A percentile compares a stretch with the other conserved stretches of the same genome.
These are phyloP conservation scores for Sebastes diaconus DNA, from an alignment of 2,797 vertebrate species.

Conservation along the genomic window DNA sequence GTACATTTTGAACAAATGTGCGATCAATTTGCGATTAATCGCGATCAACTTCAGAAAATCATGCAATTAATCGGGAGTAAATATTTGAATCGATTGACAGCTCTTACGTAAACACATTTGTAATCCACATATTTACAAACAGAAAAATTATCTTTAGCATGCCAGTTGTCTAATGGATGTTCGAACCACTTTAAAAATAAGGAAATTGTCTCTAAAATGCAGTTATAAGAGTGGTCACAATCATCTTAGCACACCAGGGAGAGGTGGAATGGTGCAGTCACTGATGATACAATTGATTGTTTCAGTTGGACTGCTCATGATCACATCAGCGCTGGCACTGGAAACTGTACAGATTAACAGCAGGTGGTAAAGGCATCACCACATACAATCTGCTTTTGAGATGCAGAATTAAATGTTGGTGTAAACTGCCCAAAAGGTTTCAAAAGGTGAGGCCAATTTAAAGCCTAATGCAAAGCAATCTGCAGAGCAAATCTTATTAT, in stretches of 20 bases:
- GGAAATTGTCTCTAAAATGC: not conserved
- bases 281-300: not conserved
- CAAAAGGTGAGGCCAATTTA: not conserved
- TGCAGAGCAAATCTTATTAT: constrained; percentile 7
- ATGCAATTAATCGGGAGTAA: too few relatives aligned
- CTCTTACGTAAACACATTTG: not conserved
- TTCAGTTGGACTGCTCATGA: not conserved
- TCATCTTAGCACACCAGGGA: not conserved
- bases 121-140: not conserved
- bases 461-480: not conserved
- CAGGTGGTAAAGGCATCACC: not conserved
- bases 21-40: too few relatives aligned
- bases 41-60: too few relatives aligned
- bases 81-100: too few relatives aligned
- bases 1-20: too few relatives aligned
- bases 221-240: not conserved
- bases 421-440: constrained; percentile 3
- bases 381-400: not conserved
- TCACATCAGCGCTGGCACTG: not conserved
- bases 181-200: not conserved
- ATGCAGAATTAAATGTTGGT: not conserved
- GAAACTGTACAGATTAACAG: not conserved
- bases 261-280: not conserved
- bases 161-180: not conserved
- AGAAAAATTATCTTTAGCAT: not conserved